Conservation (phyloP, 30 jellyfish, hydroid and myxozoan species). For the Mastigias papua region DNA sequence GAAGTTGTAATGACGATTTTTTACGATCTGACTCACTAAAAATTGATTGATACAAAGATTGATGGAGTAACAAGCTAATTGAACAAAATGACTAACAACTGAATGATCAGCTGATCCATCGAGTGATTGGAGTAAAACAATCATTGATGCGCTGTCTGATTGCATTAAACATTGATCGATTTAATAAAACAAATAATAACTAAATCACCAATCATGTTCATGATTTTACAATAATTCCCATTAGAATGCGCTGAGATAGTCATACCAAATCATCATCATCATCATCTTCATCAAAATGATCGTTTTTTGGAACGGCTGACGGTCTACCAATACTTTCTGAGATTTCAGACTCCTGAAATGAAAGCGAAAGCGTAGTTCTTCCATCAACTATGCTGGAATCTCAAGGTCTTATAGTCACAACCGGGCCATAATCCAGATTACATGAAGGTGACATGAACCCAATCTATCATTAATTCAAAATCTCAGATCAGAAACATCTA, state of each 20-base stretch:
- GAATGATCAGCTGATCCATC: too few relatives aligned
- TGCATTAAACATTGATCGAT: too few relatives aligned
- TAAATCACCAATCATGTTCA: not conserved
- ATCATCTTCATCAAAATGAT: constrained; percentile 74
- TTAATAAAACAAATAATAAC: too few relatives aligned
- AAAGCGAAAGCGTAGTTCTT: not conserved
- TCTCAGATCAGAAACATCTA: not conserved
- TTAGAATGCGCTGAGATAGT: not conserved
- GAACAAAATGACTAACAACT: too few relatives aligned
- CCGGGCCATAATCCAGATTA: not conserved
- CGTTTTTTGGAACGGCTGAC: constrained; percentile 34
- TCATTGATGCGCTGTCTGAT: too few relatives aligned
- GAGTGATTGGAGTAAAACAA: too few relatives aligned
- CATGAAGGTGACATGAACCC: not conserved
- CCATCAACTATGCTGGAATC: not conserved
- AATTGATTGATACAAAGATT: too few relatives aligned
- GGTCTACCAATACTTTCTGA: constrained; percentile 82
- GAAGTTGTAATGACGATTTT: too few relatives aligned
- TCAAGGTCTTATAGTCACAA: not conserved
- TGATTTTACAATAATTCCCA: not conserved
- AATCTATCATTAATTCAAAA: too few relatives aligned
- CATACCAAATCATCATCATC: constrained; percentile 75
- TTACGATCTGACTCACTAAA: too few relatives aligned
- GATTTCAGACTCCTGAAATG: constrained; percentile 67
- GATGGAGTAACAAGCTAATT: too few relatives aligned